Base-by-base conservation (phyloP, 2,797 vertebrate species). In the Chaenodraco wilsoni region DNA sequence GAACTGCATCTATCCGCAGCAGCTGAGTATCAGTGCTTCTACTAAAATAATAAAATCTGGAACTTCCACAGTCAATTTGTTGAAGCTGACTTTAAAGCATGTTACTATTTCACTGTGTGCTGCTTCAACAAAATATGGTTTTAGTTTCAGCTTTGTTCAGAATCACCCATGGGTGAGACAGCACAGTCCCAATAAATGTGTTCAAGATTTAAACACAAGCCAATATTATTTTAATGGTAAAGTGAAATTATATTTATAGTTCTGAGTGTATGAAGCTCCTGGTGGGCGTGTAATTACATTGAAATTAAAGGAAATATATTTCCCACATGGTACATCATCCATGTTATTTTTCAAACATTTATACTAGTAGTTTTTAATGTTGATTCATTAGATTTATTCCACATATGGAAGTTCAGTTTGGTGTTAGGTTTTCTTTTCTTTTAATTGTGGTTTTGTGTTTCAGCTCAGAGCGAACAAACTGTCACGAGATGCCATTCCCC, bases 391-490 rank as follows among this genome's bases (percentile, higher is more conserved):
- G 0, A 56, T 50, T 23, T 54, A 41, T 76, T 66, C 50, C 44
- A 48, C 43, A 1, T 2, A 9, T 14, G 9, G 8, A 41, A 27
- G 3, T 17, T 5, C 6, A 43, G n/a, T 69, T 60, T 44, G 9
- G 1, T 70, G 13, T 15, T 37, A 15, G 21, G 16, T 7, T 58
- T 69, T 54, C 31, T 3, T 72, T 43, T 17, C 17, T 63, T 3
- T n/a, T 58, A 45, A 17, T 44, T 21, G 10, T 2, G 7, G 0
- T 48, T 15, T 63, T 10, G 5, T 63, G 17, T 68, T 71, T 78
- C 49, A 74, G 57, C 48, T 44, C 9, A 12, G 14, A 52, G n/a
- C 40, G 74, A 60, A 78, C 59, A 76, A 71, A 69, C 62, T 52
- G 3, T 69, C 37, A 8, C 33, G 44, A 40, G 49, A 65, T 73